Evolutionary conservation across 1,140 invertebrate genomes (phyloP).

Genomic region (Tetramorium alpestre): DNA sequence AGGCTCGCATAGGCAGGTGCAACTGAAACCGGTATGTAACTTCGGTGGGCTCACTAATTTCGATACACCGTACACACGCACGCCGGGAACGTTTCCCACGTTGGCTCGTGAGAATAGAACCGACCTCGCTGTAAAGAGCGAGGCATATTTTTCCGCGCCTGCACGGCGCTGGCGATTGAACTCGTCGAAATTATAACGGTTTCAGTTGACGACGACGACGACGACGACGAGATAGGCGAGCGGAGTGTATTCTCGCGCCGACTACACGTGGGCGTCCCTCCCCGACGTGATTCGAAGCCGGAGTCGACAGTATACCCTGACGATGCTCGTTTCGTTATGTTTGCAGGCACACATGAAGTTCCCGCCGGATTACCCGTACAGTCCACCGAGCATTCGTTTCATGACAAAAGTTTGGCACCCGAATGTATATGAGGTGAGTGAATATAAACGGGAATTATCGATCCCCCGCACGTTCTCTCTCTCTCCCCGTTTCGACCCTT

Average conservation of each 20-base stretch:
- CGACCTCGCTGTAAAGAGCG: background rate
- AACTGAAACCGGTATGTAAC: slow-evolving; percentile 1
- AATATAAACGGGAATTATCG: slow-evolving; percentile 81
- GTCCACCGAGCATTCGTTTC: slow-evolving; percentile 98
- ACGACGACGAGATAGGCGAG: background rate
- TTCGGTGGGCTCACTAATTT: background rate
- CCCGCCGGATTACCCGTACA: slow-evolving; percentile 98
- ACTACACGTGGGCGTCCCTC: slow-evolving; percentile 3
- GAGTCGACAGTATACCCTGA: background rate
- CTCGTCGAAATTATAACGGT: slow-evolving; percentile 48
- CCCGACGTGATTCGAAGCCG: background rate
- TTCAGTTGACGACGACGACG: background rate
- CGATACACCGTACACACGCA: background rate
- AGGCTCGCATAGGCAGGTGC: background rate
- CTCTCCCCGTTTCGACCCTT: slow-evolving; percentile 38
- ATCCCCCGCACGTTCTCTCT: slow-evolving; percentile 59
- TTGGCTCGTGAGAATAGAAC: slow-evolving; percentile 18
- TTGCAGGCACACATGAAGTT: slow-evolving; percentile 99
- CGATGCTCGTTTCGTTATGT: slow-evolving; percentile 63
- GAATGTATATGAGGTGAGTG: slow-evolving; percentile 99
- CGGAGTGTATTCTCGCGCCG: too few species aligned
- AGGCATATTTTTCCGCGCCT: background rate
- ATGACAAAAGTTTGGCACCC: slow-evolving; percentile 99
- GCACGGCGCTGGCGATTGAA: slow-evolving; percentile 19
- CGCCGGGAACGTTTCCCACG: slow-evolving; percentile 22